Conservation (phyloP, 1,140 invertebrate genomes). For the Paracyclopina nana region DNA sequence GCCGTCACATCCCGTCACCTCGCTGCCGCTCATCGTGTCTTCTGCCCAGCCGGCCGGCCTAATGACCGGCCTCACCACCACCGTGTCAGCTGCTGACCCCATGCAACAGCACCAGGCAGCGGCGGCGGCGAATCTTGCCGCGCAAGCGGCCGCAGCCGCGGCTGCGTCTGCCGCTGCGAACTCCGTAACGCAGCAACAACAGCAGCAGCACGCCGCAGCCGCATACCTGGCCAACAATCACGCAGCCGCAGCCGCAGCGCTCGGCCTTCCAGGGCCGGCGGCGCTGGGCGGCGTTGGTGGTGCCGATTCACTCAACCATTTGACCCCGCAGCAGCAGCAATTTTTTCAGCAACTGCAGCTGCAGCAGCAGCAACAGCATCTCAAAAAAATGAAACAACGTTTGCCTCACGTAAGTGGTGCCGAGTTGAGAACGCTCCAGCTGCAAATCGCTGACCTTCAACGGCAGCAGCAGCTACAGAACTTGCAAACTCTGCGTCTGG, state of each 20-base stretch:
- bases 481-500: constrained; percentile 16
- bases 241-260: not conserved
- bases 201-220: constrained; percentile 22
- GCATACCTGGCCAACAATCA: not conserved
- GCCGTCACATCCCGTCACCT: too few relatives aligned
- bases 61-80: too few relatives aligned
- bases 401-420: constrained; percentile 22
- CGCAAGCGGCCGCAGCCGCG: too few relatives aligned
- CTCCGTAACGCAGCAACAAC: constrained; percentile 24
- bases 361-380: constrained; percentile 29
- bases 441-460: constrained; percentile 19
- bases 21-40: too few relatives aligned
- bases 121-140: too few relatives aligned
- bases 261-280: too few relatives aligned
- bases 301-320: constrained; percentile 2
- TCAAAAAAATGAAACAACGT: constrained; percentile 28
- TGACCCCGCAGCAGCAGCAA: constrained; percentile 12
- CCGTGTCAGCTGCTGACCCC: too few relatives aligned
- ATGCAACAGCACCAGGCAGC: too few relatives aligned
- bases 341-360: constrained; percentile 25
- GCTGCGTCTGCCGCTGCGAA: too few relatives aligned
- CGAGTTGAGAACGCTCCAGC: constrained; percentile 14
- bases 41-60: too few relatives aligned
- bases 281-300: not conserved
- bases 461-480: constrained; percentile 18